Evolutionary conservation across 2,888 invertebrate species (phyloP).

Genomic region (Perithous albicinctus): DNA sequence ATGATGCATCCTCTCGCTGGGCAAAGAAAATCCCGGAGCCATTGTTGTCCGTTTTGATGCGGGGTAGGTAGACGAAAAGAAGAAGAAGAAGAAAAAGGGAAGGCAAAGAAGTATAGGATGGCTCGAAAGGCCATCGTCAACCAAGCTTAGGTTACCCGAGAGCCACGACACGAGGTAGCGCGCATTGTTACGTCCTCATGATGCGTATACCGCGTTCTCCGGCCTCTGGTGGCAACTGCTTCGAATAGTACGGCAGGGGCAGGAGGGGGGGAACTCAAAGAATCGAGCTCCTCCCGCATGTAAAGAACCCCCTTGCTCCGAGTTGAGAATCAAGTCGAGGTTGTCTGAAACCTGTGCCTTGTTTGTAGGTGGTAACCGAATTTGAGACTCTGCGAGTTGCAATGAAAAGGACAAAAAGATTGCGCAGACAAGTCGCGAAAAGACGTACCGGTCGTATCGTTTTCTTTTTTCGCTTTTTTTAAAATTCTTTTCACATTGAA

Average conservation of each 20-base stretch:
- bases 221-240: conserved; percentile 20
- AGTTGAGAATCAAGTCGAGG: conserved; percentile 53
- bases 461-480: no score
- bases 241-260: conserved; percentile 42
- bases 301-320: conserved; percentile 16
- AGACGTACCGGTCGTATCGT: conserved; percentile 36
- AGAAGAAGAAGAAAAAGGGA: conserved; percentile 51
- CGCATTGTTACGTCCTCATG: conserved; percentile 68
- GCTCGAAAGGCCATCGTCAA: conserved; percentile 60
- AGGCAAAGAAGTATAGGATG: conserved; percentile 44
- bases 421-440: conserved; percentile 58
- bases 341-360: conserved; percentile 58
- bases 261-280: conserved; percentile 37
- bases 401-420: conserved; percentile 48
- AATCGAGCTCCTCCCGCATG: conserved; percentile 39
- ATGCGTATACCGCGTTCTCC: conserved; percentile 22
- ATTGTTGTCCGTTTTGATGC: conserved; percentile 59
- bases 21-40: conserved; percentile 57
- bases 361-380: conserved; percentile 69
- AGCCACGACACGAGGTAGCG: conserved; percentile 69
- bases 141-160: conserved; percentile 71
- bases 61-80: conserved; percentile 38
- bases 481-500: neutral
- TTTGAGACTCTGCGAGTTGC: conserved; percentile 62
- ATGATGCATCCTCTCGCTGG: conserved; percentile 53